phyloP scores from a whole-genome alignment of 2,888 invertebrate genomes.

The Falcaria lacertinaria region DNA sequence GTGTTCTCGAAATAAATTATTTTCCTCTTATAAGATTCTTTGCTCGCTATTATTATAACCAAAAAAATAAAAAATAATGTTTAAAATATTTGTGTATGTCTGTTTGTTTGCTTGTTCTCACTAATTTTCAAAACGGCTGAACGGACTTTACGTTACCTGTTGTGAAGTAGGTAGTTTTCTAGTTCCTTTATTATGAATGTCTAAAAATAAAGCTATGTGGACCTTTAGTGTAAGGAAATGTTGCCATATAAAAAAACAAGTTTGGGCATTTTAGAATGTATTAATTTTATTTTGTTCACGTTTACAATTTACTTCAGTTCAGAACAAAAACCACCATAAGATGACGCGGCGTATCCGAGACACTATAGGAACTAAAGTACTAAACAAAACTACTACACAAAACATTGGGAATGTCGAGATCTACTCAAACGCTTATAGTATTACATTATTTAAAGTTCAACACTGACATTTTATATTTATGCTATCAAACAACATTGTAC shows the following conservation, averaged over 20 bases:
- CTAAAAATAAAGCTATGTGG: too few relatives aligned
- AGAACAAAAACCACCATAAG: conserved; percentile 34
- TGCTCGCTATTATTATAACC: too few relatives aligned
- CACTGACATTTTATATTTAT: conserved; percentile 37
- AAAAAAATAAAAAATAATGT: too few relatives aligned
- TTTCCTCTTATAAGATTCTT: too few relatives aligned
- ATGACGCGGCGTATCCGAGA: conserved; percentile 29
- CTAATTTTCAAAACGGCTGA: too few relatives aligned
- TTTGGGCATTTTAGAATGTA: conserved; percentile 16
- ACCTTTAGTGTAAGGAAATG: conserved; percentile 1
- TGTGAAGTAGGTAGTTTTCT: too few relatives aligned
- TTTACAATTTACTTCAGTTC: conserved; percentile 30
- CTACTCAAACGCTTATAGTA: conserved; percentile 35
- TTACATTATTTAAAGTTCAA: conserved; percentile 39
- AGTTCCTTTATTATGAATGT: too few relatives aligned
- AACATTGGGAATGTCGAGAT: conserved; percentile 71
- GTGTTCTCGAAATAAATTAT: too few relatives aligned
- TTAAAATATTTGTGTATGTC: too few relatives aligned
- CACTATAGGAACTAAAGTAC: conserved; percentile 33
- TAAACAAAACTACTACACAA: conserved; percentile 45
- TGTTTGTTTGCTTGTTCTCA: too few relatives aligned
- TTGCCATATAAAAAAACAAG: conserved; percentile 5
- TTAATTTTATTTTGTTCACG: conserved; percentile 21
- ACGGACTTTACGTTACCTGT: too few relatives aligned
- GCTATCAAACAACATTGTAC: conserved; percentile 35